Evolutionary conservation across 2,113 vertebrate genomes (phyloP).

Genomic region (Tonatia bakeri): DNA sequence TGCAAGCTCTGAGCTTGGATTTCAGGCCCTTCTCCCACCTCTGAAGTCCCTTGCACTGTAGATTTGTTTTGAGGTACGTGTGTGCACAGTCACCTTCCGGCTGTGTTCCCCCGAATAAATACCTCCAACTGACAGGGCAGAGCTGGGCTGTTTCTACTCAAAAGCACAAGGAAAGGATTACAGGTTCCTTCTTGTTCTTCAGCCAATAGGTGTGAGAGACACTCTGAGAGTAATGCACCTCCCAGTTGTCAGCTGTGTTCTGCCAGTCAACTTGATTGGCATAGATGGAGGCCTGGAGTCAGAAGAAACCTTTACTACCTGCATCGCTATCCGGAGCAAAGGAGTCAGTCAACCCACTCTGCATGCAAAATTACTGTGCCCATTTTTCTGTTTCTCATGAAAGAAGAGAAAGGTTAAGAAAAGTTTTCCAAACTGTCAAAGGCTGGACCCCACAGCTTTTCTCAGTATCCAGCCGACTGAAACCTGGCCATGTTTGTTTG

Average conservation of each 20-base stretch:
- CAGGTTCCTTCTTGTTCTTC: neutral
- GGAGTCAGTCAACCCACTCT: neutral
- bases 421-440: neutral
- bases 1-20: neutral
- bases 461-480: neutral
- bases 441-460: neutral
- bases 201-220: neutral
- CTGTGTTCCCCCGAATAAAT: neutral
- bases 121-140: neutral
- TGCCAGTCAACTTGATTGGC: neutral
- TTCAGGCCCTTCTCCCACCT: neutral
- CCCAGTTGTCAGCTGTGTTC: neutral
- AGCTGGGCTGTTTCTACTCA: neutral
- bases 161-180: neutral
- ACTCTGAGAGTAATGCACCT: neutral
- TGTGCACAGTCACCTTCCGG: neutral
- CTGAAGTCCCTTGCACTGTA: slow-evolving; percentile 1
- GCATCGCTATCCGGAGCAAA: neutral
- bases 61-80: neutral
- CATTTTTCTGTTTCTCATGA: neutral
- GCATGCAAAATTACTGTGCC: neutral
- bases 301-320: neutral
- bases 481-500: neutral
- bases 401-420: slow-evolving; percentile 16
- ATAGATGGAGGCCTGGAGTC: neutral